A percentile compares a stretch with the other conserved stretches of the same genome.
Conservation (phyloP, 2,113 vertebrate species). For the Eolophus roseicapilla region DNA sequence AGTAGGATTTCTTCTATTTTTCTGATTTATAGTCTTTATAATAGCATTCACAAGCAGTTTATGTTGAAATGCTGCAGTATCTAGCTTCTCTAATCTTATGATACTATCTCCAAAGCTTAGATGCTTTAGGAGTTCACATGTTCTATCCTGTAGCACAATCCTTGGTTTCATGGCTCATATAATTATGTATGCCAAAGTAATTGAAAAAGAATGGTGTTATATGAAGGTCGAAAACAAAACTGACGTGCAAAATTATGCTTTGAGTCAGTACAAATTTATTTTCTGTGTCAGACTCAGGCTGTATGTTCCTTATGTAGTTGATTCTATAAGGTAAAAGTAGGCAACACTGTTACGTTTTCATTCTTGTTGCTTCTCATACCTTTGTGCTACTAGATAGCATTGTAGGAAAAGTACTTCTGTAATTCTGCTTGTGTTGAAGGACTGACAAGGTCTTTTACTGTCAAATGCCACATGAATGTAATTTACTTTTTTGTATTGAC, state of each 20-base stretch:
- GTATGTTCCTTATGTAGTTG: background rate
- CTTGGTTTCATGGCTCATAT: background rate
- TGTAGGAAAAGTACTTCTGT: background rate
- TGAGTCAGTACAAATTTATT: background rate
- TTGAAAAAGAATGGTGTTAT: background rate
- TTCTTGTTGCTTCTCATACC: background rate
- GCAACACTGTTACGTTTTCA: background rate
- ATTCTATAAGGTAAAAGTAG: background rate
- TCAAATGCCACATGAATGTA: background rate
- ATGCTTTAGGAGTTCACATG: background rate
- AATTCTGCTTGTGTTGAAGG: background rate
- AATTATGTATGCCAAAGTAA: background rate
- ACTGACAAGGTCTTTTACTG: background rate
- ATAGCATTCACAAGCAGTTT: background rate
- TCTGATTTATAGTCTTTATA: background rate
- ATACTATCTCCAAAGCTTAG: background rate
- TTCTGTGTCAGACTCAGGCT: background rate
- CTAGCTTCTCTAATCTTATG: background rate
- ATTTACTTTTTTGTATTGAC: background rate
- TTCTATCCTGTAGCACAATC: background rate
- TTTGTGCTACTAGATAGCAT: background rate
- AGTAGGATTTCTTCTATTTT: background rate
- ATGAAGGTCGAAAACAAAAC: background rate
- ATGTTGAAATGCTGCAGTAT: background rate
- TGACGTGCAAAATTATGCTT: background rate